Evolutionary conservation across 2,888 invertebrate genomes (phyloP).

Genomic region (Achlya flavicornis): DNA sequence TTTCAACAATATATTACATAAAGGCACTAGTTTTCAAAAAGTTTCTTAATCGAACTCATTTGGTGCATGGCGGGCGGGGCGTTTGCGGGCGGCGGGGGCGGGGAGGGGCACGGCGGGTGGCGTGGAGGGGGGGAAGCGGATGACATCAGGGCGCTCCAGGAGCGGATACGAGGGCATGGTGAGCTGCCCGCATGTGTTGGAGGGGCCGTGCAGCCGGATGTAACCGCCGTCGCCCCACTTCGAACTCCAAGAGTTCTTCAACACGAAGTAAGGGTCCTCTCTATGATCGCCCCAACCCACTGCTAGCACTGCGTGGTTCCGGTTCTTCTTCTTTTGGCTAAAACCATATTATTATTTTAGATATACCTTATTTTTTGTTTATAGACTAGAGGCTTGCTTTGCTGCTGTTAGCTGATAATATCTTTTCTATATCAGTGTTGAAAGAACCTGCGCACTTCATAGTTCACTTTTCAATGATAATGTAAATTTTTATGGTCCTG

Average conservation of each 20-base stretch:
- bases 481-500: too few species aligned
- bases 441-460: too few species aligned
- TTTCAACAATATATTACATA: too few species aligned
- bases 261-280: constrained; percentile 61
- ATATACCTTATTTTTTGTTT: too few species aligned
- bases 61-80: constrained; percentile 8
- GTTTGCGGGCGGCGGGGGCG: constrained; percentile 18
- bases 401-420: too few species aligned
- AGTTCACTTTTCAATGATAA: too few species aligned
- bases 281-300: constrained; percentile 66
- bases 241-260: constrained; percentile 71
- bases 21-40: background rate
- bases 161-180: constrained; percentile 60
- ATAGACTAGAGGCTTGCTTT: too few species aligned
- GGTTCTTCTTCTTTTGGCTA: constrained; percentile 26
- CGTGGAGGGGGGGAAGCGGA: constrained; percentile 29
- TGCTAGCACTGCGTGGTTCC: constrained; percentile 68
- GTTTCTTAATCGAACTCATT: background rate
- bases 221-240: constrained; percentile 67
- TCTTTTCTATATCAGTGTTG: too few species aligned
- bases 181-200: constrained; percentile 71
- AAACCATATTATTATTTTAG: too few species aligned
- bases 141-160: constrained; percentile 53
- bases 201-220: constrained; percentile 56
- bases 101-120: constrained; percentile 12